These are phyloP conservation scores for Atlantisia rogersi DNA, from an alignment of 2,113 vertebrate species.

Conservation along the genomic window DNA sequence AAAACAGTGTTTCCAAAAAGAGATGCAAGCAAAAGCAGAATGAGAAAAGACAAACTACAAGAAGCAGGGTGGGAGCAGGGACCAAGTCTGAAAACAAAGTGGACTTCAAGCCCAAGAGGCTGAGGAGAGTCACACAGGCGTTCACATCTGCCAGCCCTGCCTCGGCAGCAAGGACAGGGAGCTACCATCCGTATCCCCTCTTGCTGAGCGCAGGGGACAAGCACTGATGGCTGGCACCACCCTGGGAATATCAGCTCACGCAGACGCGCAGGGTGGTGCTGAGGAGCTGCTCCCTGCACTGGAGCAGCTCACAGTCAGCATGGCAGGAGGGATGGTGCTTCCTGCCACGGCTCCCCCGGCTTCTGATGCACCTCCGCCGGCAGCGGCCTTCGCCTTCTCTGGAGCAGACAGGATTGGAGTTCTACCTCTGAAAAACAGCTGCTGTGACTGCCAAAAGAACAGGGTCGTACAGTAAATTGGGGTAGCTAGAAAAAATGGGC, in stretches of 20 bases:
- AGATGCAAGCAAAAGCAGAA: neutral
- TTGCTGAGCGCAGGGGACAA: neutral
- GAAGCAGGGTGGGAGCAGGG: neutral
- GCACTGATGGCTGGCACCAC: neutral
- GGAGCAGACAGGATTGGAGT: neutral
- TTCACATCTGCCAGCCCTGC: neutral
- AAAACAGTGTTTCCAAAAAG: neutral
- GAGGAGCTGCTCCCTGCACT: neutral
- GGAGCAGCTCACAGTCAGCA: neutral
- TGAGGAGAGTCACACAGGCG: neutral
- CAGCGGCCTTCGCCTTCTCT: neutral
- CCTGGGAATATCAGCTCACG: neutral
- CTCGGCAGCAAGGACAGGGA: neutral
- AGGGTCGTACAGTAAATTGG: neutral
- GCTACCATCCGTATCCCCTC: too few species aligned
- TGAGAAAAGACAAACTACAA: neutral
- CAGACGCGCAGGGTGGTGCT: neutral
- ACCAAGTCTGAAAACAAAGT: neutral
- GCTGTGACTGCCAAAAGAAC: neutral
- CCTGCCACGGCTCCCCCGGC: neutral
- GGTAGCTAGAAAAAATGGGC: neutral
- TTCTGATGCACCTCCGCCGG: neutral
- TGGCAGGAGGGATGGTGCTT: neutral
- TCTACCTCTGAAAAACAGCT: neutral
- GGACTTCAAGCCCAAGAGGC: neutral